A percentile compares a stretch with the other conserved stretches of the same genome.
phyloP scores from a whole-genome alignment of 2,113 vertebrate genomes.

The Aspiorhynchus laticeps region DNA sequence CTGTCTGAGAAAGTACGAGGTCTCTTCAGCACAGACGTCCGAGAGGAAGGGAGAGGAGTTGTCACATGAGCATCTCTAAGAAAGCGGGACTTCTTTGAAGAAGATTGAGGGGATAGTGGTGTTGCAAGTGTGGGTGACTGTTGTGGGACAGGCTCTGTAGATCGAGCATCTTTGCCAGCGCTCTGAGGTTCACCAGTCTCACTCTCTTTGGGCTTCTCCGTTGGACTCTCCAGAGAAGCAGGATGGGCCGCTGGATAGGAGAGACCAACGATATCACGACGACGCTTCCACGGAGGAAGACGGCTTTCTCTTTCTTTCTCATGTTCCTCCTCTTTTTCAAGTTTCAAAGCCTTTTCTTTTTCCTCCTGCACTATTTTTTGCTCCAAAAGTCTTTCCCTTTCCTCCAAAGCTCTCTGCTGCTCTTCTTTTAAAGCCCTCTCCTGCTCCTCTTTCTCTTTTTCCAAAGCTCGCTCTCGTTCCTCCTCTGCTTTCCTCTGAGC shows the following conservation, averaged over 20 bases:
- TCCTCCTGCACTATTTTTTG: slow-evolving; percentile 16
- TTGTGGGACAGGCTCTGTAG: slow-evolving; percentile 53
- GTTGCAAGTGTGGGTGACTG: slow-evolving; percentile 54
- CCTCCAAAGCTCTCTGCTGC: neutral
- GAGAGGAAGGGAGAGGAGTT: slow-evolving; percentile 57
- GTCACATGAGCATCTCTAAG: slow-evolving; percentile 66
- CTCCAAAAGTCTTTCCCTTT: slow-evolving; percentile 8
- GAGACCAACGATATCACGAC: slow-evolving; percentile 58
- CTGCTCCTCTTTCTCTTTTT: slow-evolving; percentile 9
- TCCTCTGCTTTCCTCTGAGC: slow-evolving; percentile 5
- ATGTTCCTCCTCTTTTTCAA: slow-evolving; percentile 28
- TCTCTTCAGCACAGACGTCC: slow-evolving; percentile 66
- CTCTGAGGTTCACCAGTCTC: slow-evolving; percentile 54
- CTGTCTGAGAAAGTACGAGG: slow-evolving; percentile 72
- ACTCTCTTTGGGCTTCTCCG: slow-evolving; percentile 47
- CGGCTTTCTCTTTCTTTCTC: slow-evolving; percentile 64
- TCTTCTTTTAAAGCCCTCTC: slow-evolving; percentile 19
- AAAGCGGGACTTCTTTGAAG: slow-evolving; percentile 75
- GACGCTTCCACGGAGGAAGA: slow-evolving; percentile 67
- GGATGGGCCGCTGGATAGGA: slow-evolving; percentile 61
- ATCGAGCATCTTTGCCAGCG: slow-evolving; percentile 53
- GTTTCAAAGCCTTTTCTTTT: slow-evolving; percentile 44
- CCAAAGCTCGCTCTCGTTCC: slow-evolving; percentile 45
- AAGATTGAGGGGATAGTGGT: slow-evolving; percentile 66
- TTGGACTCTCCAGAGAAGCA: slow-evolving; percentile 60